phyloP scores from a whole-genome alignment of 2,113 vertebrate species.

The Paradisaea rubra region DNA sequence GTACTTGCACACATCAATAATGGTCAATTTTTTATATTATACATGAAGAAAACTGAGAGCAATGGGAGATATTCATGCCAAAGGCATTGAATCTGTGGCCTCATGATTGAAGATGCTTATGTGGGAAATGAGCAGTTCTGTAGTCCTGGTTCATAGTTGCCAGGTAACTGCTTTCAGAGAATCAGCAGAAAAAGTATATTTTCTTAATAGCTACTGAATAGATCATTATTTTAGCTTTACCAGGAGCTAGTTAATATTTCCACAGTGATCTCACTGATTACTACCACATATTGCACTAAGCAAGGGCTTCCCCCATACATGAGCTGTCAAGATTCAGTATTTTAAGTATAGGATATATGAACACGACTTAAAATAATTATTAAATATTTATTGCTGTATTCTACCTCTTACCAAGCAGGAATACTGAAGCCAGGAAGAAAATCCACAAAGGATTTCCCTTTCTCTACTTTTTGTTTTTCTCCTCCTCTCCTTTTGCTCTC shows the following conservation, averaged over 20 bases:
- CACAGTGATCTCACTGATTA: not conserved
- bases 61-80: not conserved
- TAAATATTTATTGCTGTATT: not conserved
- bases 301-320: not conserved
- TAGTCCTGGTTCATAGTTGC: not conserved
- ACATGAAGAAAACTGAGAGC: not conserved
- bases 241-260: not conserved
- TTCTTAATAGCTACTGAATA: not conserved
- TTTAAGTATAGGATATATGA: not conserved
- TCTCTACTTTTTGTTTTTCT: not conserved
- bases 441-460: not conserved
- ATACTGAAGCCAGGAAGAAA: not conserved
- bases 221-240: not conserved
- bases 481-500: not conserved
- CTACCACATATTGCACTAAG: not conserved
- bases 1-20: not conserved
- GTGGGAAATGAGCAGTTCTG: not conserved
- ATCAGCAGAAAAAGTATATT: not conserved
- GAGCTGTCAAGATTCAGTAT: not conserved
- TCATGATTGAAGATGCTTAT: not conserved
- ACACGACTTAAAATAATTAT: not conserved
- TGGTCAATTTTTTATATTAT: not conserved
- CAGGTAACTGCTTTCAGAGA: not conserved
- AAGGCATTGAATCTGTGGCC: not conserved
- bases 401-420: not conserved